A percentile compares a stretch with the other conserved stretches of the same genome.
Conservation (phyloP, 2,797 vertebrate species). For the Miopithecus talapoin region DNA sequence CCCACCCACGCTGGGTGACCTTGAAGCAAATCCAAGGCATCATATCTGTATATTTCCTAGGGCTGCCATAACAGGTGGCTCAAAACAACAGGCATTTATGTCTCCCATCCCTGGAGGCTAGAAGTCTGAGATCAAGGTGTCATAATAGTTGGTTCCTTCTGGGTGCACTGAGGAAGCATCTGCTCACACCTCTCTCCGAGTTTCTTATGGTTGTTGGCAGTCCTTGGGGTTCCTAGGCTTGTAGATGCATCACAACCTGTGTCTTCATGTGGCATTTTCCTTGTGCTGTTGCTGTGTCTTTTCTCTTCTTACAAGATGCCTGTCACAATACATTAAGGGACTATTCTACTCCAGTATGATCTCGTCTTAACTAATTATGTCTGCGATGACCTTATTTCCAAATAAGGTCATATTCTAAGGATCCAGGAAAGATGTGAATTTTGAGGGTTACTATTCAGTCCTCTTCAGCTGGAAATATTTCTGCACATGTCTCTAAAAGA, state of each 20-base stretch:
- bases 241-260: neutral
- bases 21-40: neutral
- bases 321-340: neutral
- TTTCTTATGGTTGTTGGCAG: neutral
- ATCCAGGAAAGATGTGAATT: neutral
- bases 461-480: neutral
- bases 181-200: neutral
- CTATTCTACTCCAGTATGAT: neutral
- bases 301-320: neutral
- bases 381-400: neutral
- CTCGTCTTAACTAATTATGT: neutral
- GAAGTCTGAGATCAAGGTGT: neutral
- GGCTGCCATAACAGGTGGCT: neutral
- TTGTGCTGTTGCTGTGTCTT: neutral
- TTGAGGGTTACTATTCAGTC: neutral
- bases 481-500: neutral
- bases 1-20: neutral
- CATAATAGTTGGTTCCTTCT: neutral
- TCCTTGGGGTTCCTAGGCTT: neutral
- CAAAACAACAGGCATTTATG: neutral
- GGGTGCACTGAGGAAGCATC: neutral
- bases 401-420: neutral
- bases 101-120: neutral
- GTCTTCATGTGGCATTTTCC: neutral
- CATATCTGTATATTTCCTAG: neutral